These are phyloP conservation scores for Electrophaes corylata DNA, from an alignment of 2,888 invertebrate genomes.

Conservation along the genomic window DNA sequence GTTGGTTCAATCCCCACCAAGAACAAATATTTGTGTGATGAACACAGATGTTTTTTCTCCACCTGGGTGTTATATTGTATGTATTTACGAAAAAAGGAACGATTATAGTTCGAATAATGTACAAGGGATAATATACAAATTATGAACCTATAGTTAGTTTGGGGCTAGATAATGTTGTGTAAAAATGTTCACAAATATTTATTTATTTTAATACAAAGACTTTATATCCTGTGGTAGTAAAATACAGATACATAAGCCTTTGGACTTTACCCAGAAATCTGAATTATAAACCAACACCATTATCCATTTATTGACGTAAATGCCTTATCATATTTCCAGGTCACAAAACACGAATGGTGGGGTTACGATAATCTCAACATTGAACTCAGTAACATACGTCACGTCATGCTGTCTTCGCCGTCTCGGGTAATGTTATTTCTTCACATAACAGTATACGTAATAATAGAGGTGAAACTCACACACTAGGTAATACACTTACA, in stretches of 20 bases:
- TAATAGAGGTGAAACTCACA: not conserved
- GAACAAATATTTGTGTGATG: too few relatives aligned
- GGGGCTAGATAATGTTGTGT: too few relatives aligned
- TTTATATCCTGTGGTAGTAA: not conserved
- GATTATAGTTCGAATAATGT: too few relatives aligned
- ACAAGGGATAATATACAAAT: too few relatives aligned
- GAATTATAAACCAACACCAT: conserved; percentile 11
- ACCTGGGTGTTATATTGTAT: too few relatives aligned
- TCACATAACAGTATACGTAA: not conserved
- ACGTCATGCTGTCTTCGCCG: conserved; percentile 12
- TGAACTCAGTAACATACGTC: conserved; percentile 27
- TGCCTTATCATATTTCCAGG: conserved; percentile 40
- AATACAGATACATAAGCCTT: not conserved
- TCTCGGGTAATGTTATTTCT: not conserved
- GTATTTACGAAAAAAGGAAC: too few relatives aligned
- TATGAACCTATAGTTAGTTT: too few relatives aligned
- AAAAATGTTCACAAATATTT: too few relatives aligned
- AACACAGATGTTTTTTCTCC: too few relatives aligned
- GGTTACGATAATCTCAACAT: conserved; percentile 30
- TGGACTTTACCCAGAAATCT: not conserved
- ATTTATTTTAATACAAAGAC: too few relatives aligned
- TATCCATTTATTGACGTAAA: conserved; percentile 24
- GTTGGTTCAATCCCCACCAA: too few relatives aligned
- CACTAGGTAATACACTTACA: too few relatives aligned
- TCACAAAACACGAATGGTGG: conserved; percentile 35